phyloP scores from a whole-genome alignment of 1,140 invertebrate species.

The Sarcophaga peregrina region DNA sequence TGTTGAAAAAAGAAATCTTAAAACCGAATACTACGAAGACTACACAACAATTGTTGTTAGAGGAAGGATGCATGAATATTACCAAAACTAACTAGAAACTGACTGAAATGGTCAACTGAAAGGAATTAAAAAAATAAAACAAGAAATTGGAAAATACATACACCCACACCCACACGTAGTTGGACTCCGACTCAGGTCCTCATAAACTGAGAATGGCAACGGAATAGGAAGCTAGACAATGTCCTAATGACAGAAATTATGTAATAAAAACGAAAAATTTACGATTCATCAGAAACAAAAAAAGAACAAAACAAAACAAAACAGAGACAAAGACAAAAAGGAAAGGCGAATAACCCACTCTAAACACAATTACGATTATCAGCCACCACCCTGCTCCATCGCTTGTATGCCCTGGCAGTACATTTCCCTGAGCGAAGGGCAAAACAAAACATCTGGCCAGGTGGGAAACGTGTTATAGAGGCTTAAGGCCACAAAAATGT shows the following conservation, averaged over 20 bases:
- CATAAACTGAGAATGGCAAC: constrained; percentile 43
- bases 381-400: background rate
- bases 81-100: background rate
- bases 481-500: constrained; percentile 30
- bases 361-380: background rate
- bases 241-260: constrained; percentile 64
- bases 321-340: background rate
- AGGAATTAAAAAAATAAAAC: background rate
- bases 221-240: constrained; percentile 49
- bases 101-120: no score
- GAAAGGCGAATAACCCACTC: background rate
- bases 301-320: background rate
- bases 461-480: constrained; percentile 4
- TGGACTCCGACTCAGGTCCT: constrained; percentile 38
- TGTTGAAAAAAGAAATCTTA: background rate
- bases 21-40: background rate
- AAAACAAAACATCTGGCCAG: constrained; percentile 21
- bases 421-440: background rate
- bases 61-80: constrained; percentile 30
- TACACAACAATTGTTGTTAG: constrained; percentile 13
- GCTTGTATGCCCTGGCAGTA: background rate
- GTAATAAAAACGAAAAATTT: constrained; percentile 66
- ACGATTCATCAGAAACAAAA: constrained; percentile 51
- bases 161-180: no score
- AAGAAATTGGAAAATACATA: background rate